phyloP scores from a whole-genome alignment of 2,113 vertebrate species.

The Azemiops feae region DNA sequence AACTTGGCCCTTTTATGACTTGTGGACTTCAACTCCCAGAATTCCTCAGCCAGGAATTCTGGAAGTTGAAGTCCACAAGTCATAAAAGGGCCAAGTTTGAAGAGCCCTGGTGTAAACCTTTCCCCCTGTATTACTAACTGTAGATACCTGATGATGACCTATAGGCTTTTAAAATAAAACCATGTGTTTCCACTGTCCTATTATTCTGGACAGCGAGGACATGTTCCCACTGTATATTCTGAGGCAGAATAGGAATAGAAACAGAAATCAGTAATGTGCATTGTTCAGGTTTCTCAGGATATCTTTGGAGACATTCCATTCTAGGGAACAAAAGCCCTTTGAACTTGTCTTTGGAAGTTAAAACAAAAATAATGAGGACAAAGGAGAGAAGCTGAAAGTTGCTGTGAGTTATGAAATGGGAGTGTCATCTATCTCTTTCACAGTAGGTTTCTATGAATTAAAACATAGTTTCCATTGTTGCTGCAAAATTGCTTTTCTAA shows the following conservation, averaged over 20 bases:
- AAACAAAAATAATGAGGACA: neutral
- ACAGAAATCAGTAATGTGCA: constrained; percentile 16
- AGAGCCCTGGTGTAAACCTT: neutral
- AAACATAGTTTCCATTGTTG: constrained; percentile 10
- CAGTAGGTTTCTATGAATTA: neutral
- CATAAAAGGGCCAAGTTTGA: too few species aligned
- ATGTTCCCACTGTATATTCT: neutral
- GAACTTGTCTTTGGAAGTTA: constrained; percentile 20
- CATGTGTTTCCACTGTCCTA: neutral
- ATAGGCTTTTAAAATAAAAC: constrained; percentile 12
- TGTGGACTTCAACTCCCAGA: too few species aligned
- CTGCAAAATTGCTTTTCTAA: neutral
- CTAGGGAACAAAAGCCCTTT: neutral
- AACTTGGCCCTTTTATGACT: too few species aligned
- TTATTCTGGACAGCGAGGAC: neutral
- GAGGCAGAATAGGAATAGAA: neutral
- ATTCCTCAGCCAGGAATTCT: too few species aligned
- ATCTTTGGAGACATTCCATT: constrained; percentile 3
- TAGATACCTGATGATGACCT: neutral
- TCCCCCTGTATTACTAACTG: neutral
- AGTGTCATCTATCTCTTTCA: neutral
- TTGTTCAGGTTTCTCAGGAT: neutral
- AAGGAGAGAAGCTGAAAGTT: neutral
- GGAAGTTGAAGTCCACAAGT: too few species aligned
- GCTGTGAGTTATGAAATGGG: neutral